Base-by-base conservation (phyloP, 2,888 invertebrate species). In the Eurytoma californica region DNA sequence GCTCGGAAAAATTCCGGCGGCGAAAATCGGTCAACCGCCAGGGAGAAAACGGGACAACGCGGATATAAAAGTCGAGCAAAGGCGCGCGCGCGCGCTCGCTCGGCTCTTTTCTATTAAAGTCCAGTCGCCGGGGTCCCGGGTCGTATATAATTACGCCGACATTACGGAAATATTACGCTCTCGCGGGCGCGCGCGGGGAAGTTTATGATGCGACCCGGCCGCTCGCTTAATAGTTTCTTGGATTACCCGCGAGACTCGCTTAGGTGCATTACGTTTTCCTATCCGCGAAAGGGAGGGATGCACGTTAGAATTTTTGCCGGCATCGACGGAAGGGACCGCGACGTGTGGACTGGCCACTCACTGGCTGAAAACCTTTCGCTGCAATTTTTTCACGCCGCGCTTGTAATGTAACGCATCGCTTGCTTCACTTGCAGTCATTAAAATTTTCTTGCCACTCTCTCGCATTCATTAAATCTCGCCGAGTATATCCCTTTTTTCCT, bases 211-310 rank as follows among this genome's bases (percentile, higher is more conserved):
- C 67, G 60, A 49, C 39, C 63, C 53, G 49, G 70, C 77, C 67
- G 81, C 63, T 73, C 72, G 76, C 80, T 82, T 83, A 84, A 84
- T 83, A 83, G 83, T 83, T 83, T 84, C 82, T 83, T 78, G 82
- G 82, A 83, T 83, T 84, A 80, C 81, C 70, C 76, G 63, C 73
- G 20, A 58, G 77, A 70, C 66, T 47, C 60, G 16, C 72, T 47
- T 55, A 28, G 63, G 39, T 60, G 70, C 68, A 76, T 80, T 80
- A 76, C 76, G 28, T 72, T 69, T 55, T 70, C 28, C 53, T 61
- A 75, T 60, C 70, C 53, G 3, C 20, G 49, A 61, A 20, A 65
- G 47, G 28, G 57, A 28, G 14, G 63, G 14, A 24, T 47, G 63
- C 73, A 57, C 61, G 69, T 73, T 79, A 68, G 60, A 72, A 72